These are phyloP conservation scores for Lochmaea capreae DNA, from an alignment of 2,888 invertebrate species.

Conservation along the genomic window DNA sequence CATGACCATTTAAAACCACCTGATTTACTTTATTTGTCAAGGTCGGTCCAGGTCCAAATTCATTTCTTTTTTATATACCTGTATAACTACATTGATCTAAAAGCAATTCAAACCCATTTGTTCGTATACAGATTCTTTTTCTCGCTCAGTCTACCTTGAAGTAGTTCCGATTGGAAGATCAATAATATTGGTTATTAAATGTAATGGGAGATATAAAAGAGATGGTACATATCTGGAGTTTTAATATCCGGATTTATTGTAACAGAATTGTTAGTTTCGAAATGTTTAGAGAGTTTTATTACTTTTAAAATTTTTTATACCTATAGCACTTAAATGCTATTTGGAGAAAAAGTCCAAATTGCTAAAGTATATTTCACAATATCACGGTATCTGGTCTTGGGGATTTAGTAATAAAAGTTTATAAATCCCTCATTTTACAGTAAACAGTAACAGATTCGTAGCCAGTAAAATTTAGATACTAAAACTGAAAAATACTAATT, in stretches of 20 bases:
- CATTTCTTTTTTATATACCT: background rate
- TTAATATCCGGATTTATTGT: conserved; percentile 1
- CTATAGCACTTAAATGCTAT: background rate
- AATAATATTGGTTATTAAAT: background rate
- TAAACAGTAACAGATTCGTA: too few species aligned
- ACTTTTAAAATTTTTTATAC: too few species aligned
- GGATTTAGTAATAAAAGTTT: too few species aligned
- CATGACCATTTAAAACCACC: conserved; percentile 8
- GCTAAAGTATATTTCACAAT: too few species aligned
- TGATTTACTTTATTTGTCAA: conserved; percentile 14
- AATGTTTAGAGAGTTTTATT: background rate
- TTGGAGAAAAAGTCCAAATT: background rate
- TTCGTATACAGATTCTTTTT: background rate
- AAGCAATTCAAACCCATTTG: conserved; percentile 9
- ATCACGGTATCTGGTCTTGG: too few species aligned
- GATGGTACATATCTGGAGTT: background rate
- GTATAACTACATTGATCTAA: background rate
- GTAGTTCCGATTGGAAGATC: background rate
- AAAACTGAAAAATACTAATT: background rate
- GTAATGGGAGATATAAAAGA: background rate
- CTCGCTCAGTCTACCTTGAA: background rate
- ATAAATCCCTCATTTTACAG: too few species aligned
- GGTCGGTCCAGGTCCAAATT: conserved; percentile 6
- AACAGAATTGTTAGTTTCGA: background rate
- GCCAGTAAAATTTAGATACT: too few species aligned